Conservation (phyloP, 1,140 invertebrate genomes). For the Caenorhabditis inopinata region DNA sequence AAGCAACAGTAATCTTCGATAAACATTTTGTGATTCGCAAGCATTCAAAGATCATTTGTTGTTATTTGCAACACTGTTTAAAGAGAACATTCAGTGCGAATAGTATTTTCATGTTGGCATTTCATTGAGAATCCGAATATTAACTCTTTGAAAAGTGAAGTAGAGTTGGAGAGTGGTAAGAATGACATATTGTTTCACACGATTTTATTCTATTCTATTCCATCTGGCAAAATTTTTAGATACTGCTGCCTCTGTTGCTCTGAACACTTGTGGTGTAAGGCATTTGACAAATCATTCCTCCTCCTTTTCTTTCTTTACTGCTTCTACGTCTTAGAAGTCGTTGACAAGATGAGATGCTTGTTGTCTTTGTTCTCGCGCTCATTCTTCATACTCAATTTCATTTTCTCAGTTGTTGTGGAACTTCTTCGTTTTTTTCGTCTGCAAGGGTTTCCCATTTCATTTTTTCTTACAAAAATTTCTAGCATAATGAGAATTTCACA, state of each 20-base stretch:
- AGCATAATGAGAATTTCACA: no score
- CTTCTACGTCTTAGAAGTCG: constrained; percentile 17
- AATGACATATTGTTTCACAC: no score
- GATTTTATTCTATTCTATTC: neutral
- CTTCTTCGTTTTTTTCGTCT: neutral
- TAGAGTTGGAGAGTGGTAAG: no score
- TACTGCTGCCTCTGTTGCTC: neutral
- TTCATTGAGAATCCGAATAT: no score
- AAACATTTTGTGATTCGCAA: no score
- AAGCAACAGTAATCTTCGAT: no score
- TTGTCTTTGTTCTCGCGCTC: constrained; percentile 24
- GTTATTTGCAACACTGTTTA: no score
- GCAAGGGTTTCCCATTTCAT: neutral
- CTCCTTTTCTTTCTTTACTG: neutral
- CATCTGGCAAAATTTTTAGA: neutral
- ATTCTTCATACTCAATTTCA: constrained; percentile 21
- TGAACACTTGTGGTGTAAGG: constrained; percentile 12
- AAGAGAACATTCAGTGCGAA: no score
- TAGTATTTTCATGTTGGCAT: no score
- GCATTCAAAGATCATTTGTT: no score
- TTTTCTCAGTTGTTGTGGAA: constrained; percentile 22
- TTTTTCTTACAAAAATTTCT: no score
- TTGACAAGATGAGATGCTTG: constrained; percentile 28
- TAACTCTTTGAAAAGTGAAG: no score
- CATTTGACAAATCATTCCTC: constrained; percentile 18